These are phyloP conservation scores for Semaprochilodus insignis DNA, from an alignment of 2,797 vertebrate genomes.

Conservation along the genomic window DNA sequence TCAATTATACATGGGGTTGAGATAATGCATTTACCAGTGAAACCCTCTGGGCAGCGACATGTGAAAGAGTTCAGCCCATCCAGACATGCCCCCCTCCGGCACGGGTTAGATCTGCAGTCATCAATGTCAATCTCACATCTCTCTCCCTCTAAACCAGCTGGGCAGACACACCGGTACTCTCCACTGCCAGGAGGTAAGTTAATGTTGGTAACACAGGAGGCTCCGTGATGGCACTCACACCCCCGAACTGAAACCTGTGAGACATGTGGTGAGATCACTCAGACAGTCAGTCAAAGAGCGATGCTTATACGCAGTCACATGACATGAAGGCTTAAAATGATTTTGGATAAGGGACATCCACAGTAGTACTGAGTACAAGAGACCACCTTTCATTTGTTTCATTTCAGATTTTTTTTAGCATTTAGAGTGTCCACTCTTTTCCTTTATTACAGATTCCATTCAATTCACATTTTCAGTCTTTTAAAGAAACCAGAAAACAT, in stretches of 20 bases:
- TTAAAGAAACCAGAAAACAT: too few relatives aligned
- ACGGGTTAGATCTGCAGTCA: constrained; percentile 84
- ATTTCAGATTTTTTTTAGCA: too few relatives aligned
- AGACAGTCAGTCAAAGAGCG: not conserved
- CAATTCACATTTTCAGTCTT: too few relatives aligned
- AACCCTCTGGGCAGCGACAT: constrained; percentile 84
- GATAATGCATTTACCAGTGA: constrained; percentile 77
- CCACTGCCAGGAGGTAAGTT: constrained; percentile 79
- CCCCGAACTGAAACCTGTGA: constrained; percentile 82
- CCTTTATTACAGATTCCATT: too few relatives aligned
- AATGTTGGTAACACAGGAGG: constrained; percentile 80
- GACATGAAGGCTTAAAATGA: too few relatives aligned
- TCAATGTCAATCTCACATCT: constrained; percentile 82
- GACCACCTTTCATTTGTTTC: too few relatives aligned
- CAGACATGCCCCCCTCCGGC: constrained; percentile 83
- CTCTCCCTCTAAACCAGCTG: constrained; percentile 79
- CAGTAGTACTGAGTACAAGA: too few relatives aligned
- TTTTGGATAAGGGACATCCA: too few relatives aligned
- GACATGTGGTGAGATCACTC: constrained; percentile 13
- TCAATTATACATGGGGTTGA: not conserved
- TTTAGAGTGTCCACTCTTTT: too few relatives aligned
- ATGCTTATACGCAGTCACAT: not conserved
- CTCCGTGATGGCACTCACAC: constrained; percentile 87
- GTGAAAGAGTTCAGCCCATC: constrained; percentile 81
- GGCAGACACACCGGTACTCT: constrained; percentile 83